Percentiles rank a stretch among this genome's conserved stretches.
phyloP scores from a whole-genome alignment of 2,888 invertebrate species.

The Athetis lepigone region DNA sequence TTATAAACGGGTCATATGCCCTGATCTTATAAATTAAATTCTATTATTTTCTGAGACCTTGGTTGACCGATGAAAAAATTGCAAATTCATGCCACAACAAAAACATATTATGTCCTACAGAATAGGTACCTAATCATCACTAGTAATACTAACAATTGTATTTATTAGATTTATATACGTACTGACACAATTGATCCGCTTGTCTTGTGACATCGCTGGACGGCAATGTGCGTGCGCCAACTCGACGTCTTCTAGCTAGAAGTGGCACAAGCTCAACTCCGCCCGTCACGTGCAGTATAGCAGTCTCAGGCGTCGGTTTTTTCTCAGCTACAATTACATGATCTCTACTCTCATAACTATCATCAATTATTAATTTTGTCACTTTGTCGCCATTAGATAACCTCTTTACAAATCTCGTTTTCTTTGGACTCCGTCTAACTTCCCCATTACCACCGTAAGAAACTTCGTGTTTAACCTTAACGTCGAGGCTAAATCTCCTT shows the following conservation, averaged over 20 bases:
- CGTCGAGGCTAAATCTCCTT: conserved; percentile 60
- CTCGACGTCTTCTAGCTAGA: conserved; percentile 92
- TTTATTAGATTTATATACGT: conserved; percentile 67
- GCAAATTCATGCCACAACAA: conserved; percentile 12
- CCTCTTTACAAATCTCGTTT: conserved; percentile 79
- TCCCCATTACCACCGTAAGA: conserved; percentile 57
- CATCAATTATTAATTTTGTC: conserved; percentile 71
- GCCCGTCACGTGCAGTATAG: conserved; percentile 88
- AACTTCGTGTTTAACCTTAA: conserved; percentile 57
- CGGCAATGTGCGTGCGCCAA: conserved; percentile 85
- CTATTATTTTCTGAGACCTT: conserved; percentile 69
- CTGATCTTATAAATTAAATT: conserved; percentile 67
- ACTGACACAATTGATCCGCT: conserved; percentile 85
- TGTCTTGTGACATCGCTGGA: conserved; percentile 87
- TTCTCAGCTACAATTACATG: conserved; percentile 64
- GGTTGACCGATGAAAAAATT: conserved; percentile 30
- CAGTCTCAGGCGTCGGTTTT: conserved; percentile 82
- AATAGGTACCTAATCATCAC: conserved; percentile 26
- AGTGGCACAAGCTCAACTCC: conserved; percentile 95
- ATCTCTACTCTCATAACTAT: conserved; percentile 66
- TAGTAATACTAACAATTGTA: conserved; percentile 25
- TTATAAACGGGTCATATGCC: conserved; percentile 60
- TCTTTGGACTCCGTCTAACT: conserved; percentile 73
- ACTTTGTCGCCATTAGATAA: conserved; percentile 80
- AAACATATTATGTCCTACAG: conserved; percentile 28